Conservation (phyloP, 2,113 vertebrate genomes). For the Perca fluviatilis region DNA sequence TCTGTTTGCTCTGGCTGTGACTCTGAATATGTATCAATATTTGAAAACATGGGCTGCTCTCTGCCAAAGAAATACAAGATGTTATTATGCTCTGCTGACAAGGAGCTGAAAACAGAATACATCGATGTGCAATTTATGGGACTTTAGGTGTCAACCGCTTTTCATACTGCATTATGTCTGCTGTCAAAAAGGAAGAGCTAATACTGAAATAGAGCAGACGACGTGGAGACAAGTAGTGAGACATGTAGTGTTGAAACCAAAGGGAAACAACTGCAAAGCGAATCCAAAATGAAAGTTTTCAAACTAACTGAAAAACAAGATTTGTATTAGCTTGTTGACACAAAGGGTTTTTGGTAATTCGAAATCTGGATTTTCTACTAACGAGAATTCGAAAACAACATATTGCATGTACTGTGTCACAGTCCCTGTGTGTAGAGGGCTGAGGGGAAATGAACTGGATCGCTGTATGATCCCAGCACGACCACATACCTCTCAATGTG, state of each 20-base stretch:
- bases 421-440: neutral
- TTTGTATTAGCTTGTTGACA: neutral
- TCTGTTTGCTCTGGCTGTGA: conserved; percentile 22
- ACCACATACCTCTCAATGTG: conserved; percentile 27
- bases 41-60: neutral
- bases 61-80: conserved; percentile 11
- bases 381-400: neutral
- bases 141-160: conserved; percentile 17
- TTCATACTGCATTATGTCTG: conserved; percentile 21
- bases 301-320: neutral
- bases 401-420: too few relatives aligned
- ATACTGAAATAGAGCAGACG: neutral
- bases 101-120: neutral
- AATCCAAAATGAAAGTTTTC: neutral
- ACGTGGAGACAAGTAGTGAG: neutral
- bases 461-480: conserved; percentile 19
- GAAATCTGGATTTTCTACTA: neutral
- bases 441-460: neutral
- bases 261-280: neutral
- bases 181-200: conserved; percentile 1
- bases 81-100: conserved; percentile 9
- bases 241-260: neutral
- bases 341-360: neutral
- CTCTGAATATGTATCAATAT: conserved; percentile 3
- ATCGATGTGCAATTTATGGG: conserved; percentile 13